phyloP scores from a whole-genome alignment of 1,140 invertebrate species.

The Pygmarrhopalites habei region DNA sequence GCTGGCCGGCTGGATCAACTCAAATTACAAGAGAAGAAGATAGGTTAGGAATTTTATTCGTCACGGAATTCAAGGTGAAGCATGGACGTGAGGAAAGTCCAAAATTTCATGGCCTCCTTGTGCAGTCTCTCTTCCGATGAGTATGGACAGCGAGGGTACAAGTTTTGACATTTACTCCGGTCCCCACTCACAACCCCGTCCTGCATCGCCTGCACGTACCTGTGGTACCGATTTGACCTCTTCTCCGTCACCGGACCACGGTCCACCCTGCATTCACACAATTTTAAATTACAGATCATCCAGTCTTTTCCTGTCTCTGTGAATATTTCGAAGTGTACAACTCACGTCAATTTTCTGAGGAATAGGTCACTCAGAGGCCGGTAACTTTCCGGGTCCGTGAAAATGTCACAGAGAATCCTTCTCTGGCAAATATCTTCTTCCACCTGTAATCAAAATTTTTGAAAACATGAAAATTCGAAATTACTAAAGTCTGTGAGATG shows the following conservation, averaged over 20 bases:
- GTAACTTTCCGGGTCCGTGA: constrained; percentile 40
- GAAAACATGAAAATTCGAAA: too few relatives aligned
- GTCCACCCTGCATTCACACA: constrained; percentile 29
- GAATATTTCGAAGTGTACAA: too few relatives aligned
- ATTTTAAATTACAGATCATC: too few relatives aligned
- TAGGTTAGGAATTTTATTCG: constrained; percentile 28
- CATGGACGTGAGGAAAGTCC: constrained; percentile 37
- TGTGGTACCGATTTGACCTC: constrained; percentile 33
- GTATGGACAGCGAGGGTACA: constrained; percentile 36
- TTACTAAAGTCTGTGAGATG: too few relatives aligned
- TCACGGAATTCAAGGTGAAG: constrained; percentile 38
- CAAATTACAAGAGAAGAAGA: too few relatives aligned
- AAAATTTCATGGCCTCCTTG: constrained; percentile 37
- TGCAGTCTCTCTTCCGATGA: constrained; percentile 35
- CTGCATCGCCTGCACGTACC: constrained; percentile 38
- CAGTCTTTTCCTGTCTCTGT: too few relatives aligned
- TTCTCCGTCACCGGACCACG: constrained; percentile 36
- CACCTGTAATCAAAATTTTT: too few relatives aligned
- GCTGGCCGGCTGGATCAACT: too few relatives aligned
- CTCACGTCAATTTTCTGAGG: constrained; percentile 40
- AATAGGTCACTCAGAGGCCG: constrained; percentile 42
- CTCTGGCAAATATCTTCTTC: constrained; percentile 41
- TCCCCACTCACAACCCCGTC: constrained; percentile 35
- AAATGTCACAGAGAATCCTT: constrained; percentile 41
- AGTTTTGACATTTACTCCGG: constrained; percentile 18